Evolutionary conservation across 2,888 invertebrate species (phyloP).

Genomic region (Dolichomitus sp.): DNA sequence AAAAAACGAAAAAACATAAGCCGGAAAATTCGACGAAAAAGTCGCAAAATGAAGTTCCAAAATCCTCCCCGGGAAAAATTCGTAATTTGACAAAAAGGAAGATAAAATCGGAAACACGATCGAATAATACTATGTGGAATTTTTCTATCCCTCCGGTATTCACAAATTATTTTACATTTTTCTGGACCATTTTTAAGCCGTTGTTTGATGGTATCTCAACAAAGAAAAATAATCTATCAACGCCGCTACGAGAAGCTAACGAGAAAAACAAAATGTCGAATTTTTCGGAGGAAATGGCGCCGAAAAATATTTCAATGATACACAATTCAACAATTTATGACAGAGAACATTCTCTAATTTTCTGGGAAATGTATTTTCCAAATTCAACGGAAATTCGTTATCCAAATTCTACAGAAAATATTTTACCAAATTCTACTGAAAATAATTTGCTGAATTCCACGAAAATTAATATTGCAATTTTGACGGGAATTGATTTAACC

Average conservation of each 20-base stretch:
- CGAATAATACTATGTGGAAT: constrained; percentile 30
- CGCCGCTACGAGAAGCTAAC: background rate
- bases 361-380: too few relatives aligned
- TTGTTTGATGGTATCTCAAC: background rate
- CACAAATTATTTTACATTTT: background rate
- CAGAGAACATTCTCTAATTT: too few relatives aligned
- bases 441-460: background rate
- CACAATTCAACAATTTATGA: too few relatives aligned
- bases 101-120: background rate
- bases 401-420: background rate
- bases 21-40: constrained; percentile 7
- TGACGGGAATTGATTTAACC: background rate
- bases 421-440: background rate
- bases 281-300: background rate
- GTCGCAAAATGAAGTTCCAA: background rate
- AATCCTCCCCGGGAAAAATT: background rate
- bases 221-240: constrained; percentile 15
- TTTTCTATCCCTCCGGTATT: background rate
- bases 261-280: background rate
- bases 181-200: background rate
- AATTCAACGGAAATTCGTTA: background rate
- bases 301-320: background rate
- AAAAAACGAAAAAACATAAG: background rate
- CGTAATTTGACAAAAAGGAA: background rate
- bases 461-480: background rate